Evolutionary conservation across 2,888 invertebrate genomes (phyloP), one percentile per base, ranked within the genome.

Genomic region (Toxonevra muliebris): DNA sequence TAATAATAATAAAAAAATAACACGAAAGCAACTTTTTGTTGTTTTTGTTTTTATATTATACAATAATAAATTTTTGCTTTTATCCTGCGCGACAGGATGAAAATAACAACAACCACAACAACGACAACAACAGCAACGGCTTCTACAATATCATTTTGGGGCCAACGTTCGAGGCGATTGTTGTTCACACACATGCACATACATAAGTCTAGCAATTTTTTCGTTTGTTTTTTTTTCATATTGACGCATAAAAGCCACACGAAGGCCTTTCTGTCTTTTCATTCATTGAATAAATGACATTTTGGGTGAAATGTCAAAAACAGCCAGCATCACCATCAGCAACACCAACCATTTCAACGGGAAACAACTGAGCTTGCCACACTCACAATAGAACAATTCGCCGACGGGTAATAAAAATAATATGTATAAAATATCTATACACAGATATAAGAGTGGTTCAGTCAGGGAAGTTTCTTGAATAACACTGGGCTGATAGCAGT

Each of bases 231-330:
- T 30, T 30, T 30, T 2, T 30, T 30, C 30, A 30, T 30, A 30
- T 30, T 20, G 20, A 54, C 12, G 20, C 20, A 54, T 7, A 19
- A 54, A 54, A 54, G 55, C 55, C 55, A 54, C 20, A 54, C 20
- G 20, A 54, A 54, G 2, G 12, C 55, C 12, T 4, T 54, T 15
- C 55, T 3, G 2, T n/a, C 12, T 5, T n/a, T 20, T 4, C 15
- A 54, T 20, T 12, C 30, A 30, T 30, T 48, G 61, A 65, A 65
- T 68, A 61, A 61, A 65, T 57, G 60, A 68, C 68, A 55, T 68
- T 65, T 68, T 61, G 57, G 65, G 64, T 54, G 68, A 68, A 64
- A 64, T 65, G 68, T 68, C 68, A 68, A 48, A 61, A 68, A 55
- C 68, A 68, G 68, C 48, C 43, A 5, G 5, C 15, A 59, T 55